These are phyloP conservation scores for Avahi laniger DNA, from an alignment of 2,797 vertebrate genomes.

Conservation along the genomic window DNA sequence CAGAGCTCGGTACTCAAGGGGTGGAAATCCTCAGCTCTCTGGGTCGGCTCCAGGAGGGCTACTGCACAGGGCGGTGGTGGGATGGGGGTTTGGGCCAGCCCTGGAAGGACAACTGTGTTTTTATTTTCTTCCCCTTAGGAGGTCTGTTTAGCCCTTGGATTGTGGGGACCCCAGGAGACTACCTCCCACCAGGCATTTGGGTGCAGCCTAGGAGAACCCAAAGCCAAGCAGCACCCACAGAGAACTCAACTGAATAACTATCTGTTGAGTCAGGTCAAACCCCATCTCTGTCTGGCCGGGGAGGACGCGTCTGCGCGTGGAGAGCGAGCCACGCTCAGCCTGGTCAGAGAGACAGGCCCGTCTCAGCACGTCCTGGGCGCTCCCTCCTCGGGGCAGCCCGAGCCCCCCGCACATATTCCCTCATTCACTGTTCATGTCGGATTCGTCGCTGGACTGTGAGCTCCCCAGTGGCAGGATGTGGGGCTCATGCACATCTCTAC, in stretches of 20 bases:
- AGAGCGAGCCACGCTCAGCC: background rate
- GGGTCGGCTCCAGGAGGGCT: background rate
- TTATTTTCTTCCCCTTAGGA: background rate
- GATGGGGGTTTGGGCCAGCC: background rate
- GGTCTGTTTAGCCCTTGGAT: background rate
- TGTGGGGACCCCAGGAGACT: background rate
- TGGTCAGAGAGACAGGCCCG: background rate
- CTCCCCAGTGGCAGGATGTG: background rate
- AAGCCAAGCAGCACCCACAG: background rate
- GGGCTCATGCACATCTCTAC: background rate
- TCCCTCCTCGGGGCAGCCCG: background rate
- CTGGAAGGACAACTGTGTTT: background rate
- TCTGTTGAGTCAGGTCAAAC: background rate
- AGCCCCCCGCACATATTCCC: background rate
- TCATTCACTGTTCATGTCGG: background rate
- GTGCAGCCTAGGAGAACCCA: background rate
- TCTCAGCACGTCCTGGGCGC: background rate
- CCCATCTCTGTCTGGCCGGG: background rate
- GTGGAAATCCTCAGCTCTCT: background rate
- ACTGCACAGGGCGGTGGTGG: no score
- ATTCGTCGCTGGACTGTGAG: background rate
- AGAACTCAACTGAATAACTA: background rate
- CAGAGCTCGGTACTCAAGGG: background rate
- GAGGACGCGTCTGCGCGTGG: no score
- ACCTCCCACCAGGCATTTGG: background rate